phyloP scores from a whole-genome alignment of 2,888 invertebrate species.

The Dicyrtoma fusca region DNA sequence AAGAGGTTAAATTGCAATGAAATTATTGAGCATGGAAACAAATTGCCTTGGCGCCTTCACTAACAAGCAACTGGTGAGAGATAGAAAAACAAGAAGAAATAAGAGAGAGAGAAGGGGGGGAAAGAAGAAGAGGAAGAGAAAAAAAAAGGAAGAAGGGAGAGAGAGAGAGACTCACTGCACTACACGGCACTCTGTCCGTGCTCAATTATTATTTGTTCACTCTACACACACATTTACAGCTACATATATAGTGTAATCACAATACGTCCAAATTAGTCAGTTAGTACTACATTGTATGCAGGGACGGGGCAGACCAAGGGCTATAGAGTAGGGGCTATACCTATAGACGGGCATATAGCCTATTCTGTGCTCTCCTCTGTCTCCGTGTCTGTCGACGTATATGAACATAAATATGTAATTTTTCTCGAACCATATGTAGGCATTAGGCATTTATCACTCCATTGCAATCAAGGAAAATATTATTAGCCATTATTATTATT shows the following conservation, averaged over 20 bases:
- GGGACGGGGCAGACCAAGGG: too few relatives aligned
- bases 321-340: too few relatives aligned
- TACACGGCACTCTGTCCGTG: background rate
- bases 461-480: constrained; percentile 36
- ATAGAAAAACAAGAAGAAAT: constrained; percentile 7
- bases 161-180: constrained; percentile 6
- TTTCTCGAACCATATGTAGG: background rate
- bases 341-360: background rate
- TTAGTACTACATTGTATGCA: background rate
- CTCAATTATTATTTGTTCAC: too few relatives aligned
- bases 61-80: constrained; percentile 27
- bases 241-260: background rate
- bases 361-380: background rate
- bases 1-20: constrained; percentile 39
- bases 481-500: constrained; percentile 33
- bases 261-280: too few relatives aligned
- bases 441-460: constrained; percentile 27
- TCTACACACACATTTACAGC: background rate
- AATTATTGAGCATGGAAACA: constrained; percentile 35
- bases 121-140: background rate
- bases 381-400: too few relatives aligned
- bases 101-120: background rate
- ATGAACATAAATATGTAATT: too few relatives aligned
- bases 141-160: background rate
- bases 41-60: constrained; percentile 36